Evolutionary conservation across 2,113 vertebrate genomes (phyloP).

Genomic region (Lycaon pictus): DNA sequence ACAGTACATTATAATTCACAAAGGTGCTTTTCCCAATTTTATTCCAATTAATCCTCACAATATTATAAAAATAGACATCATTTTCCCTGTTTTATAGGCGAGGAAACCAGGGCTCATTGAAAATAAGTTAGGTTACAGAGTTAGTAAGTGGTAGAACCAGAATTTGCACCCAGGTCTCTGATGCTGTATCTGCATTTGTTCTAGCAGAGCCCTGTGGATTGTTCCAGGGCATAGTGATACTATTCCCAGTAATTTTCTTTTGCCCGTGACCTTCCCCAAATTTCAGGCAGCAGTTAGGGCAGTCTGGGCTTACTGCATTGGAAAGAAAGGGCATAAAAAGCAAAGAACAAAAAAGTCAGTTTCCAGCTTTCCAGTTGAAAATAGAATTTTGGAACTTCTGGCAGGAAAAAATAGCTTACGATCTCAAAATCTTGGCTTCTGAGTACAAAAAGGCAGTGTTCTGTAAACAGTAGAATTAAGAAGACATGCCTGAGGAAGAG

Average conservation of each 20-base stretch:
- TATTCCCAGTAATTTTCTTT: neutral
- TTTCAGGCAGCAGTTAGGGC: neutral
- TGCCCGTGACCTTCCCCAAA: neutral
- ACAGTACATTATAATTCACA: neutral
- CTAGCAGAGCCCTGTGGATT: neutral
- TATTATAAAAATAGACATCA: neutral
- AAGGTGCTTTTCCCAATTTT: neutral
- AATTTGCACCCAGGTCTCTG: neutral
- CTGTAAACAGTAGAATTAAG: neutral
- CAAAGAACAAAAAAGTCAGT: neutral
- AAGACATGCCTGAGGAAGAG: neutral
- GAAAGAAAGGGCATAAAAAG: neutral
- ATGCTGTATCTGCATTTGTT: no score
- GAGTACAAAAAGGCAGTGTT: neutral
- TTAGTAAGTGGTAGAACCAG: neutral
- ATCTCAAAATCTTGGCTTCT: neutral
- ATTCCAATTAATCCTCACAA: neutral
- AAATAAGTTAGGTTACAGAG: neutral
- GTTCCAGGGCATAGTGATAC: neutral
- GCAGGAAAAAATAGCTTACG: neutral
- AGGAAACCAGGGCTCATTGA: neutral
- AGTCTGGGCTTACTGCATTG: neutral
- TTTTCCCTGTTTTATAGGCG: neutral
- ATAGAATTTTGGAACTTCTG: neutral
- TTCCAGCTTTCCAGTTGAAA: slow-evolving; percentile 35